Base-by-base conservation (phyloP, 2,797 vertebrate genomes). In the Anguilla megastoma region DNA sequence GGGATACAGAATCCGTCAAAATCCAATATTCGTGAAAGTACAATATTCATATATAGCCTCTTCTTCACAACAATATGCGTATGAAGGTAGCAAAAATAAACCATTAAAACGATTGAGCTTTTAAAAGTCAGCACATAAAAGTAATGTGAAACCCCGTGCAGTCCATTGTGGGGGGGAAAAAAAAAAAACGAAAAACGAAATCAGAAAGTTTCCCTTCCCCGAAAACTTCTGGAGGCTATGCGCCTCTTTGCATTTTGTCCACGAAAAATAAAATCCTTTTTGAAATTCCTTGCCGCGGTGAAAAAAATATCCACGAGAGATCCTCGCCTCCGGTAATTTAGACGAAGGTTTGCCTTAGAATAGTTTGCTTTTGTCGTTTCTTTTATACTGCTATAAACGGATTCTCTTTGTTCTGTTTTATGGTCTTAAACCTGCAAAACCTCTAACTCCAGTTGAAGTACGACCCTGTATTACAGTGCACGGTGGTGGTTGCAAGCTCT, bases 371-470 rank as follows among this genome's bases (percentile, higher is more conserved):
- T 94, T 93, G 87, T 88, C 87, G 90, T 92, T 93, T 95, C 94
- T 94, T 95, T 96, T 95, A 93, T 94, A 93, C 93, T 94, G 92
- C 91, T 92, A 95, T 94, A 90, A 92, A 94, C 94, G 91, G 91
- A 92, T 30, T 93, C 94, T 96, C 96, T 97, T 97, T 96, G 96
- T 97, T 97, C 96, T 95, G 60, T 90, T 83, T 88, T 91, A 84
- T 80, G 60, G 71, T 92, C 50, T 84, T 88, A 85, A 88, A 89
- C 69, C 79, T 89, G 63, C 63, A 74, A 87, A 71, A 27, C 86
- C 76, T 87, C 86, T 79, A 86, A 86, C 82, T 54, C 95, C 95
- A 94, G 95, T 94, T 96, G 92, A 96, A 97, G 96, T 96, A 97
- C 94, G 94, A 95, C 94, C 95, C 95, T 90, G 93, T 93, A 90